Conservation (phyloP, 2,888 invertebrate species). For the Melanotus villosus region DNA sequence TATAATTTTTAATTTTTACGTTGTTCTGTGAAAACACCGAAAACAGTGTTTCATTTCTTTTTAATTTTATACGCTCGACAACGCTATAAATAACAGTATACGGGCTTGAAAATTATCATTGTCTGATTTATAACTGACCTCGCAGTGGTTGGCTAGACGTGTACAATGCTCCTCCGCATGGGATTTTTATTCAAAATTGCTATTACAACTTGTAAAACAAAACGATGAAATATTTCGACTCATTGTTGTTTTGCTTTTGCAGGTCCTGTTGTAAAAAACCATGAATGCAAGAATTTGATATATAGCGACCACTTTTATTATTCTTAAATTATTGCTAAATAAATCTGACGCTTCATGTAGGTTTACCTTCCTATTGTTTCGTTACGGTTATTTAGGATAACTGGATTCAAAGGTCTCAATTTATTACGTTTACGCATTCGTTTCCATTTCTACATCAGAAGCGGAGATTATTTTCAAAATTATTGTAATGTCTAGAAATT, state of each 20-base stretch:
- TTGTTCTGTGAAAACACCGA: constrained; percentile 24
- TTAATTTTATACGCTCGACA: constrained; percentile 42
- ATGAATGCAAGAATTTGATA: constrained; percentile 11
- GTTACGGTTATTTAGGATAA: background rate
- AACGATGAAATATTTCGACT: constrained; percentile 41
- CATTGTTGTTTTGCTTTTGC: constrained; percentile 31
- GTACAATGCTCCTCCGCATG: constrained; percentile 40
- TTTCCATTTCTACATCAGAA: background rate
- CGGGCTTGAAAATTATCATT: constrained; percentile 45
- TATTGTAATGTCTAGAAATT: too few relatives aligned
- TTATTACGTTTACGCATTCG: background rate
- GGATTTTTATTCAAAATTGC: constrained; percentile 38
- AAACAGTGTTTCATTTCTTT: constrained; percentile 41
- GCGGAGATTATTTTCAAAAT: too few relatives aligned
- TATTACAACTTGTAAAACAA: constrained; percentile 45
- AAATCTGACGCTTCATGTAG: constrained; percentile 4
- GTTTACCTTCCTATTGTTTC: constrained; percentile 14
- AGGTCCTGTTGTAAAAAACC: constrained; percentile 12
- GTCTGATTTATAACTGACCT: constrained; percentile 44
- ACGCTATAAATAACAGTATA: constrained; percentile 40
- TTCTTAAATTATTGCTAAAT: constrained; percentile 14
- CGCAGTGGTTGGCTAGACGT: constrained; percentile 38
- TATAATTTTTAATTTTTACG: constrained; percentile 33
- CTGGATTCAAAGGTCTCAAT: background rate
- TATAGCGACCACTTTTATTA: constrained; percentile 11